A percentile compares a stretch with the other conserved stretches of the same genome.
Evolutionary conservation across 2,888 invertebrate species (phyloP).

Genomic region (Cheilosia grossa): DNA sequence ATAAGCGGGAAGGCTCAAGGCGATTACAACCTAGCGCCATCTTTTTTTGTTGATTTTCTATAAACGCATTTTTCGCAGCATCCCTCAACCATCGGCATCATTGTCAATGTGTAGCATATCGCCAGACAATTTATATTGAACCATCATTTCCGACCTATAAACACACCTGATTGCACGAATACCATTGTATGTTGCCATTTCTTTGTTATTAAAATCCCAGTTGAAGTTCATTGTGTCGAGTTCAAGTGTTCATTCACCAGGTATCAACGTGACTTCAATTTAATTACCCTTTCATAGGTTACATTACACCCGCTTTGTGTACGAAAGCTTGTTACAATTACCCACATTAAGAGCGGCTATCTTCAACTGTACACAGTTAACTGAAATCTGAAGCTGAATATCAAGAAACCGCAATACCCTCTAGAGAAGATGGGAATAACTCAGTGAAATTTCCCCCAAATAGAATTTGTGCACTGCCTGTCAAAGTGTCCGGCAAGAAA

Average conservation of each 20-base stretch:
- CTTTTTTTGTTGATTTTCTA: too few species aligned
- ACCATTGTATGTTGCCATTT: background rate
- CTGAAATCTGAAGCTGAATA: background rate
- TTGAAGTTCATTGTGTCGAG: background rate
- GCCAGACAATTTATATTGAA: too few species aligned
- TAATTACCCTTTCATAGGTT: too few species aligned
- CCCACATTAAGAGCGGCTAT: background rate
- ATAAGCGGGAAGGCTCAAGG: too few species aligned
- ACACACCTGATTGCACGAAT: background rate
- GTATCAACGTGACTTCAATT: too few species aligned
- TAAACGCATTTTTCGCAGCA: too few species aligned
- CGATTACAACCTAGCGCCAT: too few species aligned
- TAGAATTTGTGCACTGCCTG: background rate
- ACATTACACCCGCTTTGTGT: too few species aligned
- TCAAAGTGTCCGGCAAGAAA: conserved; percentile 11
- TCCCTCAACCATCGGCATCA: too few species aligned
- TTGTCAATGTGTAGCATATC: too few species aligned
- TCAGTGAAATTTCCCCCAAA: background rate
- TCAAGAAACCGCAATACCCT: background rate
- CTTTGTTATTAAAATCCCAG: background rate
- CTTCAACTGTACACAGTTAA: background rate
- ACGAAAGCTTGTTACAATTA: background rate
- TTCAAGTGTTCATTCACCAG: background rate
- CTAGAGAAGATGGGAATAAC: background rate
- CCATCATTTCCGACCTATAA: too few species aligned